These are phyloP conservation scores for Agriopis marginaria DNA, from an alignment of 2,888 invertebrate genomes.

Conservation along the genomic window DNA sequence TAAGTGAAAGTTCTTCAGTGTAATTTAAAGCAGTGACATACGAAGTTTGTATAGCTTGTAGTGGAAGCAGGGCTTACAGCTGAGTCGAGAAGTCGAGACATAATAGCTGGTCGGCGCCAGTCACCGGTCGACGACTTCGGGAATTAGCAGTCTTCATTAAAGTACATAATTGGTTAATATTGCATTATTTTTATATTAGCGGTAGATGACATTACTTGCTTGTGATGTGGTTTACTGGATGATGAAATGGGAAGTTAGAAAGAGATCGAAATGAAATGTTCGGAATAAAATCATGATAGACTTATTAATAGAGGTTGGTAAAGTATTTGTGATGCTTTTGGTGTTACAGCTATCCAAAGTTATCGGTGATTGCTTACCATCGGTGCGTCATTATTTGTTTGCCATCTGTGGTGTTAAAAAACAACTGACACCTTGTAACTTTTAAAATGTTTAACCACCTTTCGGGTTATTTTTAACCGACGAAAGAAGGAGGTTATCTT, in stretches of 20 bases:
- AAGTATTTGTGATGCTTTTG: too few species aligned
- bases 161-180: constrained; percentile 31
- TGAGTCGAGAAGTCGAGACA: constrained; percentile 25
- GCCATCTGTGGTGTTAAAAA: too few species aligned
- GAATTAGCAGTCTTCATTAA: constrained; percentile 42
- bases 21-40: background rate
- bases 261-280: background rate
- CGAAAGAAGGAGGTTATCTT: too few species aligned
- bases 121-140: constrained; percentile 41
- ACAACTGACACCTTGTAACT: too few species aligned
- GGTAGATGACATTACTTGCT: constrained; percentile 8
- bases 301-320: too few species aligned
- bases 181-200: constrained; percentile 33
- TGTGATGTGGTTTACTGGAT: constrained; percentile 7
- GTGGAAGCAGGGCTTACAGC: constrained; percentile 9
- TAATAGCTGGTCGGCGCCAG: constrained; percentile 45
- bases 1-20: background rate
- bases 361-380: too few species aligned
- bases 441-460: too few species aligned
- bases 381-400: too few species aligned
- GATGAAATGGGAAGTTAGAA: constrained; percentile 1
- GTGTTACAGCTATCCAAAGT: too few species aligned
- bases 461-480: too few species aligned
- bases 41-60: background rate
- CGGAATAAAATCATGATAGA: too few species aligned